Evolutionary conservation across 2,888 invertebrate genomes (phyloP), one percentile per base, ranked within the genome.

Genomic region (Eupsilia transversa): DNA sequence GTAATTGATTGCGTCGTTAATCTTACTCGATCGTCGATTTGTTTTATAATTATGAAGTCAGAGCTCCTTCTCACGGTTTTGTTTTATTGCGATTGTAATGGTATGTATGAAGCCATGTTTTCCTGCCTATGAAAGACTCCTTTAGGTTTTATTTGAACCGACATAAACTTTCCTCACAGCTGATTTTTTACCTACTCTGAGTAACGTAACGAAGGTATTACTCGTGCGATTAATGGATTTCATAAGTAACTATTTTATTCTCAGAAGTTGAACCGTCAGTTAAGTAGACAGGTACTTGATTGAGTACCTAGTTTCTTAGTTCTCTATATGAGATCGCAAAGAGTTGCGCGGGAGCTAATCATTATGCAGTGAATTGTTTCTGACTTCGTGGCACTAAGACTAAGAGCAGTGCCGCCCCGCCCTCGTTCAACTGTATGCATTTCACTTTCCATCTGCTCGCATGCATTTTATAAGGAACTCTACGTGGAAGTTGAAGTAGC

Each of bases 1-100:
- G n/a, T n/a, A 84, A 83, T 79, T 57, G 80, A 86, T 87, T 89
- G 81, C 77, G 79, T 75, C 79, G 87, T 74, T 79, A 78, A 86
- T 75, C 52, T 65, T 66, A 64, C 56, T 43, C n/a, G n/a, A n/a
- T n/a, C n/a, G 79, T 72, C 66, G 65, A 80, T 86, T 83, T 79
- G 80, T 83, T 81, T 64, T 77, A 82, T 66, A 72, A 79, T 61
- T 72, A 66, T 61, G 60, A 33, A 86, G 78, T 80, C 72, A 49
- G 74, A 73, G 74, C 59, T 79, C 57, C 72, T 84, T 91, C 89
- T 83, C 90, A 90, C 90, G 86, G 79, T 84, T 82, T 88, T 86
- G 81, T 87, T 82, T 85, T 65, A 70, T 68, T 80, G 68, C 56
- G 43, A 63, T 70, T 61, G 67, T 72, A 81, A 76, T 77, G 63